Conservation (phyloP, 2,113 vertebrate species). For the Rhinoderma darwinii region DNA sequence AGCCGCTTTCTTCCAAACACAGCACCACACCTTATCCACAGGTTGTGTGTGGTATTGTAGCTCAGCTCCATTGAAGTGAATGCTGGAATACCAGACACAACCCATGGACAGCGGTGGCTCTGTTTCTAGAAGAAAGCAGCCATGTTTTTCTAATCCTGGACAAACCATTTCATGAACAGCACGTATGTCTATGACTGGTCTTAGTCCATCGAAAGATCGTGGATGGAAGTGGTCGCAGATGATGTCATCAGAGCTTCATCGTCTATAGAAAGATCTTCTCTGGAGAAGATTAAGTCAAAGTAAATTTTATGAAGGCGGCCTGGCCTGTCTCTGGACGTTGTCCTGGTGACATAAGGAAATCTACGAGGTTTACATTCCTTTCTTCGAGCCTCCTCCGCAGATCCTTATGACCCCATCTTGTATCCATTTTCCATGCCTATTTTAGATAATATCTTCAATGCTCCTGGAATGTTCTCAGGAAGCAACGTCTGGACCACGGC, state of each 20-base stretch:
- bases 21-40: too few species aligned
- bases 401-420: slow-evolving; percentile 40
- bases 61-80: too few species aligned
- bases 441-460: slow-evolving; percentile 38
- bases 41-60: too few species aligned
- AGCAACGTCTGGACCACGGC: slow-evolving; percentile 16
- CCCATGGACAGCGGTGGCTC: too few species aligned
- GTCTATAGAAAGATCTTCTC: not conserved
- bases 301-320: not conserved
- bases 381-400: not conserved
- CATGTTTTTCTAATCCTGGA: too few species aligned
- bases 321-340: not conserved
- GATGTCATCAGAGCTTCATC: not conserved
- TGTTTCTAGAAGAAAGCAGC: too few species aligned
- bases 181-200: not conserved
- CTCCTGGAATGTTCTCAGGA: slow-evolving; percentile 50
- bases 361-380: slow-evolving; percentile 17
- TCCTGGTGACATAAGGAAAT: slow-evolving; percentile 15
- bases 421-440: slow-evolving; percentile 54
- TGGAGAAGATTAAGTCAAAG: slow-evolving; percentile 3
- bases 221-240: not conserved
- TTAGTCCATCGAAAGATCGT: not conserved
- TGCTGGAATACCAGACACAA: too few species aligned
- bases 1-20: too few species aligned
- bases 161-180: not conserved